phyloP scores from a whole-genome alignment of 2,888 invertebrate genomes.

The Hetaerina titia region DNA sequence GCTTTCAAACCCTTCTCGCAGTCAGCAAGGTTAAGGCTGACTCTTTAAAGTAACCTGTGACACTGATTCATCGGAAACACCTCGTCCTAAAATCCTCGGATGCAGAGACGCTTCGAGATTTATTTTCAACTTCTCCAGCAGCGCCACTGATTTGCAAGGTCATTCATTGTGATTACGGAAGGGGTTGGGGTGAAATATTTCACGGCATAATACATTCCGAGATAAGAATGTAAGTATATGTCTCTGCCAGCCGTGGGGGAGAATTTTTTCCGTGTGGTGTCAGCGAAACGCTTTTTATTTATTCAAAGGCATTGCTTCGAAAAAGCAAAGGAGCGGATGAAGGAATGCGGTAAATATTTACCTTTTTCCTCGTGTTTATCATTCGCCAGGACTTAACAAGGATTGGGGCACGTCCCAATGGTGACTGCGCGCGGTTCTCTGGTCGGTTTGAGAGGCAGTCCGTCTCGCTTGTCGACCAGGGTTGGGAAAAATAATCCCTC shows the following conservation, averaged over 20 bases:
- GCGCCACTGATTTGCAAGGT: neutral
- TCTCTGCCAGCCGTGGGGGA: neutral
- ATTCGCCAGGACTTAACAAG: neutral
- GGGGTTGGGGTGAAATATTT: slow-evolving; percentile 4
- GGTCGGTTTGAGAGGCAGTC: neutral
- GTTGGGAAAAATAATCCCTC: neutral
- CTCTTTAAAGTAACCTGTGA: neutral
- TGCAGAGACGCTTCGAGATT: neutral
- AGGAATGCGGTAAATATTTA: slow-evolving; percentile 20
- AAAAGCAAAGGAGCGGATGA: neutral
- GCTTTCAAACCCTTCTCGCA: neutral
- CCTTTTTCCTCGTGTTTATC: neutral
- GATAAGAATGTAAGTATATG: neutral
- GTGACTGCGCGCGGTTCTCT: neutral
- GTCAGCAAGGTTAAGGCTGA: neutral
- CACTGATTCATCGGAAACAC: neutral
- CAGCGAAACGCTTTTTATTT: neutral
- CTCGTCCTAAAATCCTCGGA: neutral
- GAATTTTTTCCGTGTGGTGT: neutral
- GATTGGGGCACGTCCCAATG: neutral
- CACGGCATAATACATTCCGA: slow-evolving; percentile 1
- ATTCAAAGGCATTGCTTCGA: neutral
- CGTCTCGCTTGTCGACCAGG: neutral
- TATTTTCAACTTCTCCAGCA: neutral
- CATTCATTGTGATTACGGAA: neutral